Conservation (phyloP, 1,140 invertebrate species). For the Eueides isabella region DNA sequence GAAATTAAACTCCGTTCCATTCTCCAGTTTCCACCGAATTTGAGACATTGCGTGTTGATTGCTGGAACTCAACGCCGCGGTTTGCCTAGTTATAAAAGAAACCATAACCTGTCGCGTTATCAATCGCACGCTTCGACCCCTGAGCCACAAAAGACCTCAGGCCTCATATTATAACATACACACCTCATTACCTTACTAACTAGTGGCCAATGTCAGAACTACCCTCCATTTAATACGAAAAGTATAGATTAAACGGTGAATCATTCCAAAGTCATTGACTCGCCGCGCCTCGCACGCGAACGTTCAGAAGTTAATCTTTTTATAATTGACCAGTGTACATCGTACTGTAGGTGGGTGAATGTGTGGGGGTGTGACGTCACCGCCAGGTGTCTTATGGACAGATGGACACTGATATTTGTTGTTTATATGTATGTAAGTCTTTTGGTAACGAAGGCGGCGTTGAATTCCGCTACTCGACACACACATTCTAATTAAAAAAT, state of each 20-base stretch:
- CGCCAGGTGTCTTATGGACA: constrained; percentile 45
- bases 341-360: not conserved
- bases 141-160: too few species aligned
- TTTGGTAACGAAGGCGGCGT: too few species aligned
- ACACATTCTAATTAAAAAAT: too few species aligned
- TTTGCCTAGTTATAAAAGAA: too few species aligned
- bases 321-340: constrained; percentile 52
- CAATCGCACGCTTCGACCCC: too few species aligned
- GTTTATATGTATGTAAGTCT: too few species aligned
- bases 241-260: constrained; percentile 31
- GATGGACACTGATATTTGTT: not conserved
- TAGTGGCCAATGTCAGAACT: not conserved
- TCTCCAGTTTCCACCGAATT: too few species aligned
- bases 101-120: too few species aligned
- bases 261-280: constrained; percentile 37
- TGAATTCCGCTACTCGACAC: too few species aligned
- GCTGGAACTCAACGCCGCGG: too few species aligned
- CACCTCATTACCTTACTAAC: not conserved
- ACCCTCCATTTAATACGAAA: not conserved
- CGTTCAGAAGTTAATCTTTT: constrained; percentile 64
- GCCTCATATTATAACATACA: not conserved
- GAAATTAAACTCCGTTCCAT: too few species aligned
- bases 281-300: constrained; percentile 42
- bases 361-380: constrained; percentile 47
- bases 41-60: too few species aligned